Base-by-base conservation (phyloP, 2,113 vertebrate genomes). In the Zosterops hypoxanthus region DNA sequence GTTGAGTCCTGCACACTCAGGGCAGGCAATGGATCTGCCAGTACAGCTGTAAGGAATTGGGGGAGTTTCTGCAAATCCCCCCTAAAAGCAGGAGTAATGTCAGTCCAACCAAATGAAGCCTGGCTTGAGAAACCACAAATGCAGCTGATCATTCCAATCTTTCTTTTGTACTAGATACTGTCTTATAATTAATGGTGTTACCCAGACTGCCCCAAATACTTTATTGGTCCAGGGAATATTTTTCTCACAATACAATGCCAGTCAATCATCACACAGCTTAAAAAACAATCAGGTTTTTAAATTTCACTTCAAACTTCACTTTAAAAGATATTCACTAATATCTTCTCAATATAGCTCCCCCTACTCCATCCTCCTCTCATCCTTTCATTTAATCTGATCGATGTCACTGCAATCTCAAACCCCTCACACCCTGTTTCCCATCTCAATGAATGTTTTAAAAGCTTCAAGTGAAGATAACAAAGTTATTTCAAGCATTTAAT, bases 1-100 rank as follows among this genome's bases (percentile, higher is more conserved):
- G 29, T 1, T 21, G 53, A 88, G 34, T 34, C 14, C 39, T 39
- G 63, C 46, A 36, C 7, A 25, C 4, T 47, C 0, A 0, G 44
- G 61, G 50, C 81, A 93, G 64, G 46, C 44, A 21, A 52, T 8
- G 19, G 49, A 19, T 47, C 76, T 88, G 56, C 39, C 71, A 78
- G 52, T 15, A 77, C 31, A 61, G 46, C 8, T 7, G 1, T 0
- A 3, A 60, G 14, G 9, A 85, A 79, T 0, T 57, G 41, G n/a
- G 53, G 31, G n/a, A 60, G 80, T 65, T 72, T 25, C 75, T 71
- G 49, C 33, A 28, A 52, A 61, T 34, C 23, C 76, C 36, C 25
- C 33, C 25, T 55, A 36, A 72, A 78, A 79, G 20, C 5, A 69
- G 52, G 12, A 71, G 10, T 16, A 68, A 2, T 42, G 41, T 2